Evolutionary conservation across 2,113 vertebrate species (phyloP), one percentile per base, ranked within the genome.

Genomic region (Thunnus maccoyii): DNA sequence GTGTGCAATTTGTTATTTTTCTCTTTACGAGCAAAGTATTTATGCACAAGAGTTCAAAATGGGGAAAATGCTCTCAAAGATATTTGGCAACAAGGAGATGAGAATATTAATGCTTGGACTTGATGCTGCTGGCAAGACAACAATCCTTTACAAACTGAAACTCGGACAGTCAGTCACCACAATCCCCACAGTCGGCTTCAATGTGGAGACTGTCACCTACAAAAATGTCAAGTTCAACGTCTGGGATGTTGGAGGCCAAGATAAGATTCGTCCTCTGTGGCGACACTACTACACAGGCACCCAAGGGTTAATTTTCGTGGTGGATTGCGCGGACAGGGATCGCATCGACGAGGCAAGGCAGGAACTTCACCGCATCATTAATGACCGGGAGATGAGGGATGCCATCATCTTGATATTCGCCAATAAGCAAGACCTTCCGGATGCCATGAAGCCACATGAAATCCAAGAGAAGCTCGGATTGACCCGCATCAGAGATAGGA

Each of bases 61-160:
- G 98, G 98, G 98, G 94, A 99, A 99, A 94, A 95, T 99, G 96
- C 96, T 99, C 70, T 99, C 98, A 76, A 99, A 99, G 92, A 99
- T 99, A 89, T 99, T 99, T 93, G 98, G 98, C 88, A 99, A 99
- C 97, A 99, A 99, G 96, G 98, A 99, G 94, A 99, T 99, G 98
- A 97, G 98, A 95, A 99, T 99, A 96, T 93, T 99, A 94, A 99
- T 99, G 98, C 94, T 99, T 82, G 98, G 98, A 91, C 95, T 99
- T 88, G 98, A 99, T 87, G 98, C 98, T 16, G 98, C 98, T 11
- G 98, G 98, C 72, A 99, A 99, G 94, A 99, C 98, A 50, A 99
- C 98, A 77, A 99, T 99, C 90, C 97, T 99, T 84, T 99, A 99
- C 94, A 99, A 99, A 95, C 95, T 99, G 86, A 99, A 99, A 96